phyloP scores from a whole-genome alignment of 1,140 invertebrate genomes.

The Phthorimaea operculella region DNA sequence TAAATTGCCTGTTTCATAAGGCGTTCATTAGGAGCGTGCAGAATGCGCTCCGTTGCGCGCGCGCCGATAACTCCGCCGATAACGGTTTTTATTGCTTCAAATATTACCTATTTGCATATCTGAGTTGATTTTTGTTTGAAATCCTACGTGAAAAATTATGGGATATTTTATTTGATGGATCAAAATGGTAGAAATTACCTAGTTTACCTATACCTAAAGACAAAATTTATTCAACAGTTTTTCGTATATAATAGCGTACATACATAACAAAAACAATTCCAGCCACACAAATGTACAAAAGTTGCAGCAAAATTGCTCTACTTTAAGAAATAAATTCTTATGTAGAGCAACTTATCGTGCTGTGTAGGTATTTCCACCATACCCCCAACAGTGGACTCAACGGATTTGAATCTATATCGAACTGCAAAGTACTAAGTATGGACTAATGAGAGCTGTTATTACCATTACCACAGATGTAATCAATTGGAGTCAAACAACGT shows the following conservation, averaged over 20 bases:
- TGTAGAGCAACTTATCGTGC: no score
- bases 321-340: neutral
- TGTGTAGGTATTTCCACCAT: neutral
- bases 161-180: no score
- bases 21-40: conserved; percentile 65
- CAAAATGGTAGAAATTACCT: no score
- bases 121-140: conserved; percentile 31
- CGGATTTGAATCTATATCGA: conserved; percentile 1
- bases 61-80: conserved; percentile 57
- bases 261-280: no score
- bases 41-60: conserved; percentile 61
- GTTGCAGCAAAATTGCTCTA: neutral
- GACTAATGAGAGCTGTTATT: neutral
- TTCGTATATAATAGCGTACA: no score
- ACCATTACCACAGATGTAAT: neutral
- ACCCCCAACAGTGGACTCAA: neutral
- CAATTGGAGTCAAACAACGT: no score
- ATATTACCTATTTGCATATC: conserved; percentile 58
- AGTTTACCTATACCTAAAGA: no score
- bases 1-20: conserved; percentile 67
- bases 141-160: neutral
- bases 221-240: no score
- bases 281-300: neutral
- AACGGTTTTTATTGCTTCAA: conserved; percentile 61
- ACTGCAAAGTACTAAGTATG: neutral